These are phyloP conservation scores for Brachionus koreanus DNA, from an alignment of 1,140 invertebrate genomes.

Conservation along the genomic window DNA sequence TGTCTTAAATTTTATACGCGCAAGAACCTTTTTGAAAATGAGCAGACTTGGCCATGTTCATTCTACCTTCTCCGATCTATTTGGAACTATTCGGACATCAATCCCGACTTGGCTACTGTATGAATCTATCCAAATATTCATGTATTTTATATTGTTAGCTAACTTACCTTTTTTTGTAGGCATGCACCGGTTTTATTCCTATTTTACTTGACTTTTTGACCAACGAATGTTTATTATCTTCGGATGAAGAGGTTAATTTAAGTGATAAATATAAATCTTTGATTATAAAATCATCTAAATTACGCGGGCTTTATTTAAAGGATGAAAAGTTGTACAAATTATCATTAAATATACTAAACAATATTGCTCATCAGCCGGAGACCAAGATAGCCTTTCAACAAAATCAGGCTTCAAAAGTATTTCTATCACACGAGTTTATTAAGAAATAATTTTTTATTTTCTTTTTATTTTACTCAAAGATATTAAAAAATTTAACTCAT, in stretches of 20 bases:
- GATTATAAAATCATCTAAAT: conserved; percentile 38
- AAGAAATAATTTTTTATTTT: neutral
- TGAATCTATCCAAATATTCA: neutral
- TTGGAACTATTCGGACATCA: conserved; percentile 34
- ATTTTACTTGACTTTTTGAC: conserved; percentile 19
- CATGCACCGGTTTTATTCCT: conserved; percentile 2
- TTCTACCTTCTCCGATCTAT: conserved; percentile 18
- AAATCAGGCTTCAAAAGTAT: conserved; percentile 10
- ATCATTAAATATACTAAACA: conserved; percentile 31
- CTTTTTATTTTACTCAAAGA: neutral
- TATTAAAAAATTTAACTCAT: neutral
- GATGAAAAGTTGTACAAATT: conserved; percentile 35
- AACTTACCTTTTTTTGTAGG: neutral
- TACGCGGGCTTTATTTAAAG: conserved; percentile 34
- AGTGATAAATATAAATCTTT: conserved; percentile 41
- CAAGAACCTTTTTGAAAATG: conserved; percentile 29
- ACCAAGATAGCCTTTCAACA: conserved; percentile 15
- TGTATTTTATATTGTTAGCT: neutral
- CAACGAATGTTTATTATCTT: conserved; percentile 7
- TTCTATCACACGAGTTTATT: neutral
- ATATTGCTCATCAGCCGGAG: conserved; percentile 25
- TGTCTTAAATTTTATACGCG: conserved; percentile 32
- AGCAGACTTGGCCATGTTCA: neutral
- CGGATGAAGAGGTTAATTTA: conserved; percentile 40
- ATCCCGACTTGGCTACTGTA: neutral